A percentile compares a stretch with the other conserved stretches of the same genome.
phyloP scores from a whole-genome alignment of 2,888 invertebrate species.

The Eupithecia exiguata region DNA sequence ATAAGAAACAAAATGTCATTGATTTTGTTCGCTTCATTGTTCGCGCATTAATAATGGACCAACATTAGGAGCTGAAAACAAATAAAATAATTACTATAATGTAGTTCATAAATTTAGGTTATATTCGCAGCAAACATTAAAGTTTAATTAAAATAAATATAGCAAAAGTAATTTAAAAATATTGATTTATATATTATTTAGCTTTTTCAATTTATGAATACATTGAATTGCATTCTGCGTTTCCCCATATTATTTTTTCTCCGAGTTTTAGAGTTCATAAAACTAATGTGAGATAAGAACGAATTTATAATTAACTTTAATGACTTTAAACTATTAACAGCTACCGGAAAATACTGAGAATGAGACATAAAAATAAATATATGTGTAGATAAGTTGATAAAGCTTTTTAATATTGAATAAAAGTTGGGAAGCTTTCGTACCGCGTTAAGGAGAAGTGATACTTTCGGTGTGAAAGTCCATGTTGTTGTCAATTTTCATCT shows the following conservation, averaged over 20 bases:
- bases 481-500: background rate
- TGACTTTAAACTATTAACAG: conserved; percentile 80
- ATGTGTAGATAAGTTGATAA: conserved; percentile 78
- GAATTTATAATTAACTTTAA: conserved; percentile 82
- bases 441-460: conserved; percentile 24
- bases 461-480: background rate
- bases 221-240: background rate
- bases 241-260: background rate
- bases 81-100: too few relatives aligned
- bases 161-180: too few relatives aligned
- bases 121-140: too few relatives aligned
- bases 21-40: too few relatives aligned
- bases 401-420: conserved; percentile 70
- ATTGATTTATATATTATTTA: too few relatives aligned
- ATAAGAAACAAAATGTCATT: too few relatives aligned
- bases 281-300: conserved; percentile 78
- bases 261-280: conserved; percentile 66
- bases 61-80: too few relatives aligned
- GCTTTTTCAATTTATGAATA: too few relatives aligned
- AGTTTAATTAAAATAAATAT: too few relatives aligned
- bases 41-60: too few relatives aligned
- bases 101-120: too few relatives aligned
- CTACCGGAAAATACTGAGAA: conserved; percentile 80
- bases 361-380: conserved; percentile 83
- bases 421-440: conserved; percentile 57